These are phyloP conservation scores for Galago senegalensis DNA, from an alignment of 2,797 vertebrate species.

Conservation along the genomic window DNA sequence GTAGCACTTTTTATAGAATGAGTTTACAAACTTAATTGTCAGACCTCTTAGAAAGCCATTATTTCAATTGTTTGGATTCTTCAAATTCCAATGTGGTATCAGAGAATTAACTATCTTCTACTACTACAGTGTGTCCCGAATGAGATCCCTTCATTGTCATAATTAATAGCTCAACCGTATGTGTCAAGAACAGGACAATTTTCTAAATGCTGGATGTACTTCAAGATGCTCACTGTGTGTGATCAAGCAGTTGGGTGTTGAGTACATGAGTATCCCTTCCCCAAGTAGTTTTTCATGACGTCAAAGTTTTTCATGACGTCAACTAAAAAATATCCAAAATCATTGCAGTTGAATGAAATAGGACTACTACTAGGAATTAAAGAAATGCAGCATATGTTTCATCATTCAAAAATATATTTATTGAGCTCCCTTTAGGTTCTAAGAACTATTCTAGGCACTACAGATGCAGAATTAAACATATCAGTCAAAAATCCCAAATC, in stretches of 20 bases:
- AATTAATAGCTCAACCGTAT: background rate
- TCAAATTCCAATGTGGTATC: background rate
- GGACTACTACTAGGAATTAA: background rate
- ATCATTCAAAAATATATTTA: background rate
- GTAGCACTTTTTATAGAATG: too few species aligned
- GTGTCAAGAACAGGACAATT: background rate
- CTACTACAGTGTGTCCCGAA: background rate
- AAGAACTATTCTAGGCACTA: background rate
- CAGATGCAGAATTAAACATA: background rate
- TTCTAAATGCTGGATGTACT: background rate
- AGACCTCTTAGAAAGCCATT: background rate
- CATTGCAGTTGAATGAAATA: background rate
- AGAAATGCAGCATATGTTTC: background rate
- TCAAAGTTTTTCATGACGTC: background rate
- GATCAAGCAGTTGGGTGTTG: background rate
- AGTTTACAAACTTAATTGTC: too few species aligned
- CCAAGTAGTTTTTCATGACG: background rate
- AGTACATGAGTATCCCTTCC: accelerated
- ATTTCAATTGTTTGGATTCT: constrained; percentile 48
- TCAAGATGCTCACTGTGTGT: background rate
- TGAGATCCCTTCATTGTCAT: background rate
- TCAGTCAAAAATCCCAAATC: background rate
- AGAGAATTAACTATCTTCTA: background rate
- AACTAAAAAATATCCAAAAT: background rate
- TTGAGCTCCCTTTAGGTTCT: background rate